A percentile compares a stretch with the other conserved stretches of the same genome.
phyloP scores from a whole-genome alignment of 2,888 invertebrate species.

The Lepidonotus clava region DNA sequence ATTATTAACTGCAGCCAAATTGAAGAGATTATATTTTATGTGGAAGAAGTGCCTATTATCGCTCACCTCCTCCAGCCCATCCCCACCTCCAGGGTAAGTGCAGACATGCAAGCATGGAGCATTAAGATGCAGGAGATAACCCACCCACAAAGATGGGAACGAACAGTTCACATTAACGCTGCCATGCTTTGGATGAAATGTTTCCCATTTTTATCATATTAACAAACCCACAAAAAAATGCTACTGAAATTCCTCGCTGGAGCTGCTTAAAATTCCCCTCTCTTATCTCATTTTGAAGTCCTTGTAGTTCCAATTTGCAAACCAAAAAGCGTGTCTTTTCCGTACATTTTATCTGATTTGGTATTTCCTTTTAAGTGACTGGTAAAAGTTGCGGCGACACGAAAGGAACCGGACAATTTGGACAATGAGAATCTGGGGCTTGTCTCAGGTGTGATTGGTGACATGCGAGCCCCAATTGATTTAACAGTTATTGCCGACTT shows the following conservation, averaged over 20 bases:
- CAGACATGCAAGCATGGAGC: neutral
- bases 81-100: neutral
- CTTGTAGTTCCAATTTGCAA: neutral
- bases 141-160: conserved; percentile 1
- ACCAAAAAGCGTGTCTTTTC: neutral
- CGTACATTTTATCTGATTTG: neutral
- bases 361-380: neutral
- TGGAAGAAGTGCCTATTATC: neutral
- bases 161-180: too few relatives aligned
- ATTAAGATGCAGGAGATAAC: neutral
- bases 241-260: neutral
- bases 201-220: too few relatives aligned
- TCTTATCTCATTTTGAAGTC: neutral
- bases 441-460: neutral
- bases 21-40: conserved; percentile 48
- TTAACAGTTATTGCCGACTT: neutral
- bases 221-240: conserved; percentile 10
- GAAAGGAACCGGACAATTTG: neutral
- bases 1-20: conserved; percentile 36
- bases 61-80: neutral
- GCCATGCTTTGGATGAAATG: too few relatives aligned
- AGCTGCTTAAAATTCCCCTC: neutral
- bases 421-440: neutral
- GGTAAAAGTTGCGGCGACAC: neutral
- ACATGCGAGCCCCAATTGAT: neutral